These are phyloP conservation scores for Zalophus californianus DNA, from an alignment of 2,797 vertebrate species.

Conservation along the genomic window DNA sequence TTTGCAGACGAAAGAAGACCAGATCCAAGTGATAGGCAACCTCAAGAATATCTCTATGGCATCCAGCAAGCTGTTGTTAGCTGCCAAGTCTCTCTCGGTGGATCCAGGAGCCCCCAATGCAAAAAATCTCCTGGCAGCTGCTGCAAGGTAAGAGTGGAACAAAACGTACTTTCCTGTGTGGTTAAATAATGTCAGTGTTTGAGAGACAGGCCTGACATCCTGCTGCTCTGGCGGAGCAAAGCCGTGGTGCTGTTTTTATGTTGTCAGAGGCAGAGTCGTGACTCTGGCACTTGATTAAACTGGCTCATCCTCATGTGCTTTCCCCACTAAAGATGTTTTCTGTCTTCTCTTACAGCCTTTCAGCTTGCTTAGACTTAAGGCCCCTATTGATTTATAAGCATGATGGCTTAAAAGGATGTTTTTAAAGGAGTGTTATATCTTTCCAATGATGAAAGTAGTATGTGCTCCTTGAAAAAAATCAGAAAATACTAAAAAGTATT, in stretches of 20 bases:
- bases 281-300: background rate
- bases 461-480: background rate
- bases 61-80: conserved; percentile 97
- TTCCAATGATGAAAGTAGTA: background rate
- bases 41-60: conserved; percentile 99
- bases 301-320: background rate
- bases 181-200: background rate
- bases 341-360: background rate
- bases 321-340: background rate
- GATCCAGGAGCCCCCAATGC: conserved; percentile 99
- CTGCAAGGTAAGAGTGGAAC: conserved; percentile 93
- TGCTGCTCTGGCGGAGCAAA: background rate
- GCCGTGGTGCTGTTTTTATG: background rate
- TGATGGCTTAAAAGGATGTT: background rate
- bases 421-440: background rate
- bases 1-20: conserved; percentile 97
- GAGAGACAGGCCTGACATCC: background rate
- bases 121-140: conserved; percentile 98
- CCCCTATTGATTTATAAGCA: background rate
- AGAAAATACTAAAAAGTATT: background rate
- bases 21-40: conserved; percentile 99
- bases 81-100: conserved; percentile 98
- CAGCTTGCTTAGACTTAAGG: background rate
- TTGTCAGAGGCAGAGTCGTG: background rate
- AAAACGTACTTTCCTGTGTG: background rate